Evolutionary conservation across 2,797 vertebrate genomes (phyloP).

Genomic region (Acrossocheilus fasciatus): DNA sequence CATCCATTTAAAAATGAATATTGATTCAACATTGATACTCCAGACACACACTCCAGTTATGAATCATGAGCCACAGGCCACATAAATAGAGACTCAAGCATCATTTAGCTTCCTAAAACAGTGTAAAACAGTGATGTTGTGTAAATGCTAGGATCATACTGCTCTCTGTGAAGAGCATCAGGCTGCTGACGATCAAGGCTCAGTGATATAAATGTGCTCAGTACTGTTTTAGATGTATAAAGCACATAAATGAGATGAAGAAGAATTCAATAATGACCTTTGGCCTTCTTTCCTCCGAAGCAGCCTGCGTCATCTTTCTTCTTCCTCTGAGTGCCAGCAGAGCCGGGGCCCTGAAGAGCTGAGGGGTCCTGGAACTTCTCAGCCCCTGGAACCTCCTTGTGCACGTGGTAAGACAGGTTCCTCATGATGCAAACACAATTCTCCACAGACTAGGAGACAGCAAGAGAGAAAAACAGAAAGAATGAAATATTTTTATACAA

Average conservation of each 20-base stretch:
- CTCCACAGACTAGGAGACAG: constrained; percentile 89
- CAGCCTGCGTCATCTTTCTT: constrained; percentile 97
- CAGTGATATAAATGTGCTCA: not conserved
- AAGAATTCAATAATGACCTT: constrained; percentile 81
- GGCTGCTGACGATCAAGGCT: not conserved
- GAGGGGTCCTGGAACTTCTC: constrained; percentile 91
- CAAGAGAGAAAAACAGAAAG: not conserved
- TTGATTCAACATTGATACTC: constrained; percentile 29
- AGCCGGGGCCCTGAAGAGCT: constrained; percentile 76
- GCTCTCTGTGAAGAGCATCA: not conserved
- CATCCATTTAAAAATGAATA: constrained; percentile 36
- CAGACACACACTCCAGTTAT: constrained; percentile 22
- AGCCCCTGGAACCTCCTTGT: constrained; percentile 97
- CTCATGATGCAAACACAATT: constrained; percentile 99
- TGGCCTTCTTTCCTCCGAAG: constrained; percentile 97
- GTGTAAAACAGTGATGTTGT: not conserved
- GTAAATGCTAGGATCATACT: constrained; percentile 3
- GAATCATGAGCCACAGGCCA: constrained; percentile 7
- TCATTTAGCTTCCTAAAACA: constrained; percentile 5
- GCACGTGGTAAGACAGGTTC: constrained; percentile 98
- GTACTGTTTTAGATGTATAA: not conserved
- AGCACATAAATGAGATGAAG: constrained; percentile 8
- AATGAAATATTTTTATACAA: not conserved
- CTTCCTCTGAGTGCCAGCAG: constrained; percentile 87
- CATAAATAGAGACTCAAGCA: constrained; percentile 9